Evolutionary conservation across 2,888 invertebrate species (phyloP).

Genomic region (Nomada fucata): DNA sequence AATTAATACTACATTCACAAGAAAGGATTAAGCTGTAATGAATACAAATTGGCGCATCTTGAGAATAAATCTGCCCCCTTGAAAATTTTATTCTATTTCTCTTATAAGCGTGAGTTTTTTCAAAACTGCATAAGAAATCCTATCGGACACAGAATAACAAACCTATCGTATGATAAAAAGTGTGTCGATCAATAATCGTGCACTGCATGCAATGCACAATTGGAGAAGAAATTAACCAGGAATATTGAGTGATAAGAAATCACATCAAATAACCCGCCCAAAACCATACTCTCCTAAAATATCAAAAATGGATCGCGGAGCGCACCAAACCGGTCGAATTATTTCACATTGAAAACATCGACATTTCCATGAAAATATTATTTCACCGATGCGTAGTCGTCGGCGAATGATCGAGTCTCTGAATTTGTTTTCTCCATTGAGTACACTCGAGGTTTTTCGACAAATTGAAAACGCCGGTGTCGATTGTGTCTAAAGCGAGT

Average conservation of each 20-base stretch:
- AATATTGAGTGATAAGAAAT: neutral
- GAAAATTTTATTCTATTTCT: too few species aligned
- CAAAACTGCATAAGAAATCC: neutral
- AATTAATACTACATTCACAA: too few species aligned
- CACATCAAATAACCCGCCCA: neutral
- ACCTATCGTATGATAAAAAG: neutral
- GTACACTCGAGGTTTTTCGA: conserved; percentile 7
- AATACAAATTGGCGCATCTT: neutral
- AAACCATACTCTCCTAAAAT: neutral
- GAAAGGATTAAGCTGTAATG: too few species aligned
- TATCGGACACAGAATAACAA: neutral
- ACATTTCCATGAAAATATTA: conserved; percentile 4
- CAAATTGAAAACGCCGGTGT: conserved; percentile 21
- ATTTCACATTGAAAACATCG: neutral
- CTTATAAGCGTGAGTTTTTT: neutral
- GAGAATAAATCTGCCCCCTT: neutral
- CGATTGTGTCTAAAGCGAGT: neutral
- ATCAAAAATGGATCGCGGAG: neutral
- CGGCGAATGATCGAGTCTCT: neutral
- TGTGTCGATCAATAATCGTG: neutral
- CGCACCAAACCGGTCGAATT: neutral
- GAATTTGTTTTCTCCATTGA: conserved; percentile 6
- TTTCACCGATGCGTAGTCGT: neutral
- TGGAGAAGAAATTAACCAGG: conserved; percentile 1
- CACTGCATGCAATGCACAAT: neutral